Percentiles rank a stretch among this genome's conserved stretches.
These are phyloP conservation scores for Melipona beecheii DNA, from an alignment of 2,888 invertebrate species.

Conservation along the genomic window DNA sequence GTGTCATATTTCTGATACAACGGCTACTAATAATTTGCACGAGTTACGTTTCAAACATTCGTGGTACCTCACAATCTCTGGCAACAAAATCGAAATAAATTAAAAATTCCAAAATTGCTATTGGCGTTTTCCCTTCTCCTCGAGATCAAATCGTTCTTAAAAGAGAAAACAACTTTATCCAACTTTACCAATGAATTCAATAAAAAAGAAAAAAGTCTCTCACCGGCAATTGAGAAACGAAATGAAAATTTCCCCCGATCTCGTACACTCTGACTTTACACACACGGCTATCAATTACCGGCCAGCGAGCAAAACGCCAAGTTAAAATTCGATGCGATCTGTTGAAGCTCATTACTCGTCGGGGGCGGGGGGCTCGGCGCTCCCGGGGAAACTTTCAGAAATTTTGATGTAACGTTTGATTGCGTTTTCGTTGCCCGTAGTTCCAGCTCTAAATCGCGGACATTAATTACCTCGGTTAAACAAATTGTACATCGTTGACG, in stretches of 20 bases:
- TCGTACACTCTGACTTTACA: neutral
- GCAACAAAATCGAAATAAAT: too few relatives aligned
- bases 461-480: slow-evolving; percentile 39
- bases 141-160: neutral
- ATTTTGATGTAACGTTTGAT: slow-evolving; percentile 35
- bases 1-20: too few relatives aligned
- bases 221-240: neutral
- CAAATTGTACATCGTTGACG: slow-evolving; percentile 33
- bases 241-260: neutral
- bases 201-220: neutral
- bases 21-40: too few relatives aligned
- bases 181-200: neutral
- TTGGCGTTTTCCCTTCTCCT: too few relatives aligned
- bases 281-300: slow-evolving; percentile 1
- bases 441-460: slow-evolving; percentile 16
- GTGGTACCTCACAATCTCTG: too few relatives aligned
- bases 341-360: slow-evolving; percentile 35
- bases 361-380: neutral
- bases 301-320: neutral
- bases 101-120: too few relatives aligned
- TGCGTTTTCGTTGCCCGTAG: slow-evolving; percentile 32
- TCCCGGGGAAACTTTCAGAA: slow-evolving; percentile 34
- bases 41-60: too few relatives aligned
- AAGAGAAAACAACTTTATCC: neutral
- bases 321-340: slow-evolving; percentile 33